These are phyloP conservation scores for Meiosimyza platycephala DNA, from an alignment of 2,888 invertebrate species.

Conservation along the genomic window DNA sequence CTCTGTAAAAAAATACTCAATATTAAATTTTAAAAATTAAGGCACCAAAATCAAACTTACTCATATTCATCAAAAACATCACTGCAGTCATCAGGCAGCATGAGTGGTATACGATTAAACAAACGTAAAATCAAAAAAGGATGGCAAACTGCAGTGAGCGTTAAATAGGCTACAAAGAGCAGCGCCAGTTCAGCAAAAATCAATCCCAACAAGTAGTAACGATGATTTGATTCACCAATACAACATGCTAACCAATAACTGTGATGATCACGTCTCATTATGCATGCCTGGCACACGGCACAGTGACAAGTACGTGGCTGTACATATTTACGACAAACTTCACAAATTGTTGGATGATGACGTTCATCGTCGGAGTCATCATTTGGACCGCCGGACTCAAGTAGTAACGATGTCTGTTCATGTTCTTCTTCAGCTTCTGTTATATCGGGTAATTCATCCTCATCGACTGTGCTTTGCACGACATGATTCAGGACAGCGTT, in stretches of 20 bases:
- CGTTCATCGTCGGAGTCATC: slow-evolving; percentile 44
- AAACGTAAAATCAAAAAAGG: slow-evolving; percentile 70
- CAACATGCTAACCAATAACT: slow-evolving; percentile 89
- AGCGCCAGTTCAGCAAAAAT: slow-evolving; percentile 75
- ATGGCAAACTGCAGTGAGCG: slow-evolving; percentile 86
- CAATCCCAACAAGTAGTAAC: slow-evolving; percentile 78
- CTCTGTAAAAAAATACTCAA: slow-evolving; percentile 65
- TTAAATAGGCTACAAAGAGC: slow-evolving; percentile 81
- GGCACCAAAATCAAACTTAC: background rate
- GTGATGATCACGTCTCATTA: slow-evolving; percentile 82
- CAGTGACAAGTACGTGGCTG: slow-evolving; percentile 83
- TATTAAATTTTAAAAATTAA: background rate
- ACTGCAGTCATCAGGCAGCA: slow-evolving; percentile 86
- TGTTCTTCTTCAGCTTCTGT: slow-evolving; percentile 58
- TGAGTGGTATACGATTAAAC: slow-evolving; percentile 67
- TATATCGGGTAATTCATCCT: slow-evolving; percentile 61
- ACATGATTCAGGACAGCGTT: slow-evolving; percentile 61
- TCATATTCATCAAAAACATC: slow-evolving; percentile 81
- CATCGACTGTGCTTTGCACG: slow-evolving; percentile 54
- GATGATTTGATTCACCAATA: slow-evolving; percentile 82
- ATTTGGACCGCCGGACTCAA: slow-evolving; percentile 51
- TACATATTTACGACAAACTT: slow-evolving; percentile 72
- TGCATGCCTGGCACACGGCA: slow-evolving; percentile 83
- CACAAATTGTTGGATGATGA: slow-evolving; percentile 68
- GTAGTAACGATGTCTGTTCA: slow-evolving; percentile 55